These are phyloP conservation scores for Eriosoma lanigerum DNA, from an alignment of 1,140 invertebrate genomes.

Conservation along the genomic window DNA sequence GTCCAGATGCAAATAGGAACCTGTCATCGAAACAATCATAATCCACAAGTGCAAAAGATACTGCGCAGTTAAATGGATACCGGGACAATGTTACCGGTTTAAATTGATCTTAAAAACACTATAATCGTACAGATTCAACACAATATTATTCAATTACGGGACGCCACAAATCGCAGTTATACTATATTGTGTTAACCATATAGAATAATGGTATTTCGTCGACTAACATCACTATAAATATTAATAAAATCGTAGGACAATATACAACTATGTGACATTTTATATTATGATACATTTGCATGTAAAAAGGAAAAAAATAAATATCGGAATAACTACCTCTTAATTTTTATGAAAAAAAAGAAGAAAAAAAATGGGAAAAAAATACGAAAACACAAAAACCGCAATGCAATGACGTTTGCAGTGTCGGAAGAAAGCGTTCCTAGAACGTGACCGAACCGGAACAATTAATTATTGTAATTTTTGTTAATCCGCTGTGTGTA, in stretches of 20 bases:
- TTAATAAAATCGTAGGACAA: no score
- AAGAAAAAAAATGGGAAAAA: background rate
- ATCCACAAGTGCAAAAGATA: background rate
- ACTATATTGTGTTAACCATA: no score
- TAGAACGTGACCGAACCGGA: conserved; percentile 31
- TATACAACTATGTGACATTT: no score
- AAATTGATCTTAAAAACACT: no score
- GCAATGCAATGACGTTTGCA: conserved; percentile 16
- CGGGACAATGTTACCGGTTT: background rate
- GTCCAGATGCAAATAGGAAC: background rate
- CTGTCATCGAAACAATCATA: background rate
- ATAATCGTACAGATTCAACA: background rate
- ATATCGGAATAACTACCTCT: background rate
- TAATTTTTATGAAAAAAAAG: no score
- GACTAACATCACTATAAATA: no score
- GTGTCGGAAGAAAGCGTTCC: conserved; percentile 21
- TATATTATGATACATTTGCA: no score
- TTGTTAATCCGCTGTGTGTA: background rate
- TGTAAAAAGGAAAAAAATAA: background rate
- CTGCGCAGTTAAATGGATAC: background rate
- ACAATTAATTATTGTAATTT: background rate
- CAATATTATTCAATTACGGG: no score
- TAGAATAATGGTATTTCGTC: no score
- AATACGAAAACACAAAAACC: background rate
- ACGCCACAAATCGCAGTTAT: no score